These are phyloP conservation scores for Crocodylus rhombifer DNA, from an alignment of 2,797 vertebrate genomes.

Conservation along the genomic window DNA sequence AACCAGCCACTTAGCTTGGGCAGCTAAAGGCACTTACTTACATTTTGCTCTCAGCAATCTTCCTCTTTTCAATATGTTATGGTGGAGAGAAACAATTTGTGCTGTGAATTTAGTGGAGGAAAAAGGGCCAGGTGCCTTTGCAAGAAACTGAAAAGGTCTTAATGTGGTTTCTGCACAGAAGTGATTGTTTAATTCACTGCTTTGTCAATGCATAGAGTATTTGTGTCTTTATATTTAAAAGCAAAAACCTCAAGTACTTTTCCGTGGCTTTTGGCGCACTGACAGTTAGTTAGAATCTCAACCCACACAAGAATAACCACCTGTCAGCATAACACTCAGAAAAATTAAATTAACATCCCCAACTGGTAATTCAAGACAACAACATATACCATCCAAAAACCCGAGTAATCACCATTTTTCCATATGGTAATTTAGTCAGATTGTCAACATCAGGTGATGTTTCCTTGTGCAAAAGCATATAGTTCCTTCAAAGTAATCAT, in stretches of 20 bases:
- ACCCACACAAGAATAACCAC: neutral
- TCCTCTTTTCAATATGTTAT: neutral
- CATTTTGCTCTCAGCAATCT: neutral
- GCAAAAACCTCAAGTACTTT: neutral
- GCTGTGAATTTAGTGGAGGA: neutral
- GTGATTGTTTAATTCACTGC: neutral
- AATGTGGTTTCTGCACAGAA: neutral
- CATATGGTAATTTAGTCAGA: accelerated
- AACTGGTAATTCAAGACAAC: neutral
- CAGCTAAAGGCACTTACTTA: neutral
- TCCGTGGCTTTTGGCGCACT: neutral
- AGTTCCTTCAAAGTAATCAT: neutral
- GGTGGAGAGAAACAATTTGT: neutral
- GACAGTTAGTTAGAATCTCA: neutral
- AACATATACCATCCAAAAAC: neutral
- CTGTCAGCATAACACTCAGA: neutral
- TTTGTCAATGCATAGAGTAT: neutral
- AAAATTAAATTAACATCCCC: neutral
- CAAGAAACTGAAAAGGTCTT: neutral
- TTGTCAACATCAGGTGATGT: neutral
- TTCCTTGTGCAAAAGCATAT: neutral
- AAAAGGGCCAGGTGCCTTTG: neutral
- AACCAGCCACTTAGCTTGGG: constrained; percentile 23
- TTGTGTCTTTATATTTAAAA: neutral
- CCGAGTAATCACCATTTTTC: neutral